Evolutionary conservation across 92 coral and sea anemone species (phyloP).

Genomic region (Umimayanthus chanpuru): DNA sequence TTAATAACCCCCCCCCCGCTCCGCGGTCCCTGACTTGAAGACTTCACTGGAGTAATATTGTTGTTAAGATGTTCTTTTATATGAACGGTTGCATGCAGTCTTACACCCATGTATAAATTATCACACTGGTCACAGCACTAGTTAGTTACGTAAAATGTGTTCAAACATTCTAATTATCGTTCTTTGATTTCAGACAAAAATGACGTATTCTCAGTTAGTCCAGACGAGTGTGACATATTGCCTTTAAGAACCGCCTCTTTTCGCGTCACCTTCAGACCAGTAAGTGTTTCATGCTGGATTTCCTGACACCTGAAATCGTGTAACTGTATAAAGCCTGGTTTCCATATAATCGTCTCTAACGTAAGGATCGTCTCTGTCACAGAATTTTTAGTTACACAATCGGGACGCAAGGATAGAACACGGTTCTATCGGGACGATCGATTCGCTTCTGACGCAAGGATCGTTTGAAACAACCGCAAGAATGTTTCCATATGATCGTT

Average conservation of each 20-base stretch:
- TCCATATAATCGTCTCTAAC: too few relatives aligned
- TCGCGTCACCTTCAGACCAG: conserved; percentile 93
- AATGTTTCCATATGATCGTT: too few relatives aligned
- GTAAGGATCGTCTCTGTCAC: too few relatives aligned
- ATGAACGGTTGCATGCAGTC: not conserved
- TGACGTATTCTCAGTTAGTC: conserved; percentile 86
- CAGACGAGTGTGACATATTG: conserved; percentile 84
- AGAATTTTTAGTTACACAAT: too few relatives aligned
- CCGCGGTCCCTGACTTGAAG: too few relatives aligned
- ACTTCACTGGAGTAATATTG: not conserved
- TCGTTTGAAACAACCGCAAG: too few relatives aligned
- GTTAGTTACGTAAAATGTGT: not conserved
- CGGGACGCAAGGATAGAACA: too few relatives aligned
- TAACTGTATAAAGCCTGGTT: too few relatives aligned
- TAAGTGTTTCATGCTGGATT: conserved; percentile 47
- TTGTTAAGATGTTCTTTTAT: not conserved
- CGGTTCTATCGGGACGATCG: too few relatives aligned
- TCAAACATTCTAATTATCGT: not conserved
- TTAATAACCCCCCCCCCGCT: too few relatives aligned
- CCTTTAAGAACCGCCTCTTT: conserved; percentile 84
- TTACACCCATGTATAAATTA: not conserved
- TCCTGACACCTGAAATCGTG: too few relatives aligned
- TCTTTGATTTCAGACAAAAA: conserved; percentile 65
- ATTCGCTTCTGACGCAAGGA: too few relatives aligned
- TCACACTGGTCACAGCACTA: not conserved